phyloP scores from a whole-genome alignment of 2,888 invertebrate genomes.

The Xanthorhoe designata region DNA sequence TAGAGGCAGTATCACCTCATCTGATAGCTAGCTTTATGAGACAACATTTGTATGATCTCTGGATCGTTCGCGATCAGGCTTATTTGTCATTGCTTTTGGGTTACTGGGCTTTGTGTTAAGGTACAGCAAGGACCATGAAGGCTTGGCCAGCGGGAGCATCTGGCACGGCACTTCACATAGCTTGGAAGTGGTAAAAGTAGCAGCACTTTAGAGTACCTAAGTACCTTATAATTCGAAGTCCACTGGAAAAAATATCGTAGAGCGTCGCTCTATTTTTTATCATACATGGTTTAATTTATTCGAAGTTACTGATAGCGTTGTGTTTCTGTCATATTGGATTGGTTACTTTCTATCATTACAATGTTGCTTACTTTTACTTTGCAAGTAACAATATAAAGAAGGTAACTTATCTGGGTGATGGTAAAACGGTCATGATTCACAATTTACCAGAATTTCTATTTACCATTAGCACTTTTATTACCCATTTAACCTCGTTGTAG shows the following conservation, averaged over 20 bases:
- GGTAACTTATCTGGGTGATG: background rate
- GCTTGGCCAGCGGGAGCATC: background rate
- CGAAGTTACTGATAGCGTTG: no score
- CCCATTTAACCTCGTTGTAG: background rate
- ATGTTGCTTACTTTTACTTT: no score
- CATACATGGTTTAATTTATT: no score
- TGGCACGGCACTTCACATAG: background rate
- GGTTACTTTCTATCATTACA: no score
- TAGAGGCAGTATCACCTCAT: background rate
- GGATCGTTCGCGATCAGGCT: slow-evolving; percentile 3
- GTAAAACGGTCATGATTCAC: background rate
- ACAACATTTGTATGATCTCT: slow-evolving; percentile 23
- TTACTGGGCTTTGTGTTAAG: background rate
- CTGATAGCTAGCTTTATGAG: slow-evolving; percentile 15
- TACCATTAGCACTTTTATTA: background rate
- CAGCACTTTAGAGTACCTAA: background rate
- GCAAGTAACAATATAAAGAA: no score
- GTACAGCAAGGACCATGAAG: background rate
- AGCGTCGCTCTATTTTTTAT: no score
- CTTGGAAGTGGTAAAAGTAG: background rate
- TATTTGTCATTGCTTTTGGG: background rate
- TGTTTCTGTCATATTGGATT: no score
- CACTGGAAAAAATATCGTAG: no score
- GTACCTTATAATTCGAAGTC: background rate
- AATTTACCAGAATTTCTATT: background rate